Percentiles rank a stretch among this genome's conserved stretches.
phyloP scores from a whole-genome alignment of 2,797 vertebrate genomes.

The Microctenopoma stevenorrisi region DNA sequence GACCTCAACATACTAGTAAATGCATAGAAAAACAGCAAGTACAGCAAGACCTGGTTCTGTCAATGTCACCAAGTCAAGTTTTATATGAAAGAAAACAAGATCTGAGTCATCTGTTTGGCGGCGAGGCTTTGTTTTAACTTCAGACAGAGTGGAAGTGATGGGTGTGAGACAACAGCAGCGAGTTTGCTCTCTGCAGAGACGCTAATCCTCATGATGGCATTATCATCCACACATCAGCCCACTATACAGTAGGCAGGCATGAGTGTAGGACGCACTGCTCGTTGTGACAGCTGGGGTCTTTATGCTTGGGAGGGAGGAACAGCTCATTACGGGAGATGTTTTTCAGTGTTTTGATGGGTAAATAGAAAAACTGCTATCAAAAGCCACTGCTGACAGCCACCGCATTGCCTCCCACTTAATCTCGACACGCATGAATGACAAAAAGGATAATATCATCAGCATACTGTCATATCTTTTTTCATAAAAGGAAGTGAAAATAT shows the following conservation, averaged over 20 bases:
- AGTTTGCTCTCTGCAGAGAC: constrained; percentile 63
- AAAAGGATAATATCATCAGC: constrained; percentile 73
- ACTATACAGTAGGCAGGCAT: constrained; percentile 59
- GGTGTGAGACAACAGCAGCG: constrained; percentile 59
- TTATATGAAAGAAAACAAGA: constrained; percentile 69
- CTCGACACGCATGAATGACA: constrained; percentile 69
- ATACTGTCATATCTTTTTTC: constrained; percentile 51
- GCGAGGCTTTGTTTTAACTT: constrained; percentile 68
- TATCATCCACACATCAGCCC: constrained; percentile 73
- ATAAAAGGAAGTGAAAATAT: constrained; percentile 57
- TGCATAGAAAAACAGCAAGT: constrained; percentile 17
- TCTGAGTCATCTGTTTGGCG: constrained; percentile 62
- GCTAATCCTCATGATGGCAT: constrained; percentile 72
- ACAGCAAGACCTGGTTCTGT: constrained; percentile 66
- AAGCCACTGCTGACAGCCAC: constrained; percentile 63
- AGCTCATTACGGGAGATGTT: constrained; percentile 75
- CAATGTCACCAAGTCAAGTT: constrained; percentile 69
- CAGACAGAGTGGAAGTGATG: constrained; percentile 67
- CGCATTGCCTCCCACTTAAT: constrained; percentile 69
- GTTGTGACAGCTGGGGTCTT: constrained; percentile 72
- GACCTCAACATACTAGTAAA: neutral
- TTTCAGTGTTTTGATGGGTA: constrained; percentile 74
- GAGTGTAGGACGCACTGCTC: constrained; percentile 50
- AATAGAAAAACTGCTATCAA: constrained; percentile 74
- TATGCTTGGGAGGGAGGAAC: constrained; percentile 66